A percentile compares a stretch with the other conserved stretches of the same genome.
phyloP scores from a whole-genome alignment of 2,888 invertebrate species.

The Napeogenes sylphis region DNA sequence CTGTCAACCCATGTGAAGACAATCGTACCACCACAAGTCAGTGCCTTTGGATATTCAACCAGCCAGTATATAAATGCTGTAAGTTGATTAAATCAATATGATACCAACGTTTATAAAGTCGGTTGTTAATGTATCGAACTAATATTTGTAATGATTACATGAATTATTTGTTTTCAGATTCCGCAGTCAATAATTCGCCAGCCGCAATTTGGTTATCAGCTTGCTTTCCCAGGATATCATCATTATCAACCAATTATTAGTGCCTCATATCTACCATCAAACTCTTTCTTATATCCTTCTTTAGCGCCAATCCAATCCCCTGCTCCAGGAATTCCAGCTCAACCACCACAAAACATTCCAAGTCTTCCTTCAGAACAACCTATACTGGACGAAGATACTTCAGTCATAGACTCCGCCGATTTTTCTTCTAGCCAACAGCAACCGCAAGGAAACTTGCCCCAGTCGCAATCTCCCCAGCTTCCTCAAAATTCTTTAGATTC shows the following conservation, averaged over 20 bases:
- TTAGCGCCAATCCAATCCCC: slow-evolving; percentile 34
- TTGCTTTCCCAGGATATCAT: slow-evolving; percentile 43
- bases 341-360: slow-evolving; percentile 29
- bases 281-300: slow-evolving; percentile 47
- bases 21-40: slow-evolving; percentile 50
- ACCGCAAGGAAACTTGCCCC: slow-evolving; percentile 13
- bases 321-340: slow-evolving; percentile 32
- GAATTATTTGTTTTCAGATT: slow-evolving; percentile 44
- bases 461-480: slow-evolving; percentile 36
- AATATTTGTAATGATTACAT: not conserved
- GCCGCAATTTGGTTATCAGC: slow-evolving; percentile 52
- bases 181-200: slow-evolving; percentile 49
- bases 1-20: slow-evolving; percentile 44
- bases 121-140: not conserved
- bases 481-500: slow-evolving; percentile 29
- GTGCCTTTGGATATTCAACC: slow-evolving; percentile 57
- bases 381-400: slow-evolving; percentile 55
- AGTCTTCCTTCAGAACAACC: slow-evolving; percentile 40
- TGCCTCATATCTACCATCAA: slow-evolving; percentile 48
- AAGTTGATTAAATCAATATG: slow-evolving; percentile 29
- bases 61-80: slow-evolving; percentile 65
- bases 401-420: slow-evolving; percentile 66
- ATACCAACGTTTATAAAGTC: not conserved
- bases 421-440: slow-evolving; percentile 39
- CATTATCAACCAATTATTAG: slow-evolving; percentile 47